Evolutionary conservation across 2,888 invertebrate genomes (phyloP).

Genomic region (Aphidoletes aphidimyza): DNA sequence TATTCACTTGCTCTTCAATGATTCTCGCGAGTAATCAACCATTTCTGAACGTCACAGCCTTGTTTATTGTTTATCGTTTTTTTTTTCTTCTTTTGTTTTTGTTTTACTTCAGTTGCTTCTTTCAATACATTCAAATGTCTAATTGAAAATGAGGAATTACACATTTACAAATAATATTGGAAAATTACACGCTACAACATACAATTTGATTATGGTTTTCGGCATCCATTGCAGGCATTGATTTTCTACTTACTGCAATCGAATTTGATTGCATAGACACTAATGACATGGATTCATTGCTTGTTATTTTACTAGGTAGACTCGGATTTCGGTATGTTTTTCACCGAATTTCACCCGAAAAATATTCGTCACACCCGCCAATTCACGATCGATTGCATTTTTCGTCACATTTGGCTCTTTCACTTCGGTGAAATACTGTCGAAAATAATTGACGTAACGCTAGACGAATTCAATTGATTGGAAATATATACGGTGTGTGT

Average conservation of each 20-base stretch:
- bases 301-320: background rate
- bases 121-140: slow-evolving; percentile 2
- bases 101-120: background rate
- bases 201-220: slow-evolving; percentile 18
- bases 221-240: background rate
- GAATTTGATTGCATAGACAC: background rate
- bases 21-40: background rate
- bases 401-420: too few relatives aligned
- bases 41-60: background rate
- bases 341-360: background rate
- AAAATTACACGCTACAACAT: slow-evolving; percentile 15
- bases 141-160: slow-evolving; percentile 45
- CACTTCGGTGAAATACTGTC: too few relatives aligned
- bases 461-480: slow-evolving; percentile 31
- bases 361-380: too few relatives aligned
- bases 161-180: slow-evolving; percentile 45
- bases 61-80: background rate
- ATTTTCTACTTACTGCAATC: background rate
- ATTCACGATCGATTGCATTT: too few relatives aligned
- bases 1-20: background rate
- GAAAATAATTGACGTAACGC: slow-evolving; percentile 32
- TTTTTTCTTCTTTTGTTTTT: too few relatives aligned
- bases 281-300: background rate
- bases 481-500: too few relatives aligned
- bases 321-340: background rate